Evolutionary conservation across 2,888 invertebrate species (phyloP).

Genomic region (Philaethria dido): DNA sequence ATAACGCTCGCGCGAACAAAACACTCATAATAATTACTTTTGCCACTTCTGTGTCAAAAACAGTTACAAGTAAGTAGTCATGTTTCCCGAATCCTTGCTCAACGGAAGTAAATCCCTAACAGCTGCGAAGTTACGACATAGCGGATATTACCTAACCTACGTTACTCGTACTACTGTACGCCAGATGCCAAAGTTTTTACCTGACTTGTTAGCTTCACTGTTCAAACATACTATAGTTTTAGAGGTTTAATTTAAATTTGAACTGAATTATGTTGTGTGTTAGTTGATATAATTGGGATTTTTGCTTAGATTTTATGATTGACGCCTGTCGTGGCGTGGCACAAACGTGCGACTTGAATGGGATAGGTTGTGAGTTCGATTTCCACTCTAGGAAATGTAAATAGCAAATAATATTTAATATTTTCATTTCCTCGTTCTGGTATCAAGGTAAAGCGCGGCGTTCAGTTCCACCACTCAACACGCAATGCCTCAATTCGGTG

Average conservation of each 20-base stretch:
- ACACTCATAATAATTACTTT: background rate
- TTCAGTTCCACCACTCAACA: too few species aligned
- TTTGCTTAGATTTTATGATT: too few species aligned
- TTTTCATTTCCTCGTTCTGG: too few species aligned
- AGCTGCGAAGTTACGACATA: slow-evolving; percentile 33
- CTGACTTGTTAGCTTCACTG: slow-evolving; percentile 3
- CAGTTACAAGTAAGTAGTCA: slow-evolving; percentile 36
- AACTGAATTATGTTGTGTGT: background rate
- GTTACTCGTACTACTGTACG: slow-evolving; percentile 17
- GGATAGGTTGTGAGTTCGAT: too few species aligned
- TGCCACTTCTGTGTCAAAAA: slow-evolving; percentile 25
- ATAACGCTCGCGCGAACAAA: too few species aligned
- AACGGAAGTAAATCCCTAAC: slow-evolving; percentile 56
- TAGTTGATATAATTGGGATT: background rate
- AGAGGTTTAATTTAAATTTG: background rate
- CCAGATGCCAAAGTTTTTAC: slow-evolving; percentile 22
- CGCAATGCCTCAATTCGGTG: too few species aligned
- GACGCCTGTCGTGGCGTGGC: too few species aligned
- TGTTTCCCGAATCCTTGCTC: slow-evolving; percentile 45
- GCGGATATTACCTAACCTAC: slow-evolving; percentile 33
- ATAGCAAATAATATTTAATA: too few species aligned
- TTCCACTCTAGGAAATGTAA: too few species aligned
- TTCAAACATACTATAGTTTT: slow-evolving; percentile 2
- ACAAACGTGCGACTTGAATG: too few species aligned
- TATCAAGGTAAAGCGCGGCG: too few species aligned